These are phyloP conservation scores for Cetonia aurata DNA, from an alignment of 2,888 invertebrate species.

Conservation along the genomic window DNA sequence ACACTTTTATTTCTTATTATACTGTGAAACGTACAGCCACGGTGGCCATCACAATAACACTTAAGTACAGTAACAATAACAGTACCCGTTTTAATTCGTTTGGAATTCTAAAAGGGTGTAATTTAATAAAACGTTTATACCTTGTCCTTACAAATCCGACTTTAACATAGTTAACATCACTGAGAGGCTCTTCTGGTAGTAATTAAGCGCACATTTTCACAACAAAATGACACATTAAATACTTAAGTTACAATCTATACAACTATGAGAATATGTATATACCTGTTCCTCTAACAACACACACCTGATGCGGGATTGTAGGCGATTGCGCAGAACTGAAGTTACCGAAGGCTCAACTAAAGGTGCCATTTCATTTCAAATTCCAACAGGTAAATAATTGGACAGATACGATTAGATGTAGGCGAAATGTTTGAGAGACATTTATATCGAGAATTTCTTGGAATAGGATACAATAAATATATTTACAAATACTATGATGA, in stretches of 20 bases:
- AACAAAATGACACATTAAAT: conserved; percentile 44
- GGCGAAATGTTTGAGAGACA: too few species aligned
- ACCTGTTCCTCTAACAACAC: conserved; percentile 41
- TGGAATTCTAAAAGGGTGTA: conserved; percentile 18
- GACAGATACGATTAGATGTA: too few species aligned
- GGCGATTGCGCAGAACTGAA: conserved; percentile 44
- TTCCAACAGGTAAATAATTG: conserved; percentile 35
- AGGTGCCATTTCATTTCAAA: conserved; percentile 40
- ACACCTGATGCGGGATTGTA: conserved; percentile 42
- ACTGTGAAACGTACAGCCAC: conserved; percentile 54
- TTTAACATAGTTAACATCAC: conserved; percentile 33
- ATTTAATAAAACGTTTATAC: conserved; percentile 26
- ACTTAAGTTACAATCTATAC: conserved; percentile 45
- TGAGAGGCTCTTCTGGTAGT: not conserved
- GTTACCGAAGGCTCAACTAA: conserved; percentile 4
- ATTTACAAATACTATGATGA: too few species aligned
- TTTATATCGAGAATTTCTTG: too few species aligned
- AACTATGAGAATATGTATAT: conserved; percentile 41
- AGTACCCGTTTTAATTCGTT: conserved; percentile 47
- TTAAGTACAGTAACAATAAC: conserved; percentile 58
- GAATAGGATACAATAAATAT: too few species aligned
- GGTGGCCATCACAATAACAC: conserved; percentile 60
- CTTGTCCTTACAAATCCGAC: conserved; percentile 13
- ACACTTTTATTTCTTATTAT: too few species aligned
- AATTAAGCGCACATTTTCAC: conserved; percentile 43